Conservation (phyloP, 2,113 vertebrate species). For the Sula dactylatra region DNA sequence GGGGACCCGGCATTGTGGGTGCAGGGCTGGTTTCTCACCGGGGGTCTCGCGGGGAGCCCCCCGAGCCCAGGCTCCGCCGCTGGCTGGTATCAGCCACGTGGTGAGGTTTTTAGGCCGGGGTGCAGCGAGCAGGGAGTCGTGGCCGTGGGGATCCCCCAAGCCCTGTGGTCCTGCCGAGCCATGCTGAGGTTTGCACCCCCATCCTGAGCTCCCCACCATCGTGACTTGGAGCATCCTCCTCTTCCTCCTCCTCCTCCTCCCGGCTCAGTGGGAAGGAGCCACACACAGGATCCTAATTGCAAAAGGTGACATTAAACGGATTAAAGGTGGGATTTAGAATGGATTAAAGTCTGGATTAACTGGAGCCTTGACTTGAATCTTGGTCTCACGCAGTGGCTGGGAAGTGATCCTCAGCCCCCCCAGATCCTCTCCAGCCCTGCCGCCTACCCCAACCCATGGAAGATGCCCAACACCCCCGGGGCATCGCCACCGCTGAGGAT, state of each 20-base stretch:
- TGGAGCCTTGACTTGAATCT: background rate
- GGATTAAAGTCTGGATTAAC: background rate
- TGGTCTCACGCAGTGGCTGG: background rate
- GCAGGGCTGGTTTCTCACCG: background rate
- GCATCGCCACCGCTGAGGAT: fast-evolving
- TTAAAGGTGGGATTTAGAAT: background rate
- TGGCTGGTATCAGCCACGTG: background rate
- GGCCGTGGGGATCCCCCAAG: fast-evolving
- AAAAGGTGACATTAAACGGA: background rate
- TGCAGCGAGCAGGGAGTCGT: fast-evolving
- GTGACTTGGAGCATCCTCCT: background rate
- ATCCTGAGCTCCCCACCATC: fast-evolving
- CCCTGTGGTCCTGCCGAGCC: fast-evolving
- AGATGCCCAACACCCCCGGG: fast-evolving
- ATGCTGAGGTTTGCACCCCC: background rate
- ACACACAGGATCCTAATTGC: background rate
- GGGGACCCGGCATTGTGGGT: background rate
- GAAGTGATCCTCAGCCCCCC: background rate
- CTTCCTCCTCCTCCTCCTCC: background rate
- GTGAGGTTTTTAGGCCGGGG: fast-evolving
- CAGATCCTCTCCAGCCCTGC: background rate
- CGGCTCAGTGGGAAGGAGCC: background rate
- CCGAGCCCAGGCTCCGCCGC: background rate
- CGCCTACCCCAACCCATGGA: no score
- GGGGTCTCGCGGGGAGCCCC: no score